These are phyloP conservation scores for Mus caroli DNA, from an alignment of 2,797 vertebrate genomes.

Conservation along the genomic window DNA sequence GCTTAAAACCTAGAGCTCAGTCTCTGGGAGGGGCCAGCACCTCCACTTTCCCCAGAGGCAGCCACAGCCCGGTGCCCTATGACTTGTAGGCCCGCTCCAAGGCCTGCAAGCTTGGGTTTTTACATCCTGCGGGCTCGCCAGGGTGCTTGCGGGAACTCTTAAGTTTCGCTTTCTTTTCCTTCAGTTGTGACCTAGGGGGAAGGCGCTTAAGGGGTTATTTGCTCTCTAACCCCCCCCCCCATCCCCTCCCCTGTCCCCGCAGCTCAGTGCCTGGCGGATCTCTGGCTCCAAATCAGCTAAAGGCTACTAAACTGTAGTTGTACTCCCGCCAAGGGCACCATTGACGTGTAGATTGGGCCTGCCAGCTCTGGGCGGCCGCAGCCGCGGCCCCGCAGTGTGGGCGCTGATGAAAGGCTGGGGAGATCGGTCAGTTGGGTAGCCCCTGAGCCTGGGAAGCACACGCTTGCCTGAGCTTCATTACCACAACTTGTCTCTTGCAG, in stretches of 20 bases:
- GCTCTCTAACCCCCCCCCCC: neutral
- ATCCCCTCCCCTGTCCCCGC: neutral
- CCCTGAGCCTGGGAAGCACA: conserved; percentile 82
- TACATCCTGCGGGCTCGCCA: neutral
- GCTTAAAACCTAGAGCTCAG: neutral
- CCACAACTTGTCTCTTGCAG: conserved; percentile 91
- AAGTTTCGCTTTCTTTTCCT: conserved; percentile 77
- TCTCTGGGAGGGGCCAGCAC: neutral
- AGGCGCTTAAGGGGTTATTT: neutral
- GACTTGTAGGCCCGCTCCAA: conserved; percentile 34
- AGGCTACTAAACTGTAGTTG: conserved; percentile 89
- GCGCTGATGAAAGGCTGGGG: conserved; percentile 78
- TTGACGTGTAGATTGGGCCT: conserved; percentile 88
- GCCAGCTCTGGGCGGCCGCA: conserved; percentile 86
- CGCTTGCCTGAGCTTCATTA: conserved; percentile 89
- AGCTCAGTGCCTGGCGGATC: fast-evolving
- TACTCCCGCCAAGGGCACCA: conserved; percentile 91
- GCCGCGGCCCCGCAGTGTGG: neutral
- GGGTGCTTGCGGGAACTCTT: neutral
- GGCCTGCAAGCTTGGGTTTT: neutral
- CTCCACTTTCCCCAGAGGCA: neutral
- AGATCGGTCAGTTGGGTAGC: conserved; percentile 77
- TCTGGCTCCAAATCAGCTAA: neutral
- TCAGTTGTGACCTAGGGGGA: neutral
- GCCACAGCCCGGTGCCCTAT: neutral